These are phyloP conservation scores for Leuctra nigra DNA, from an alignment of 2,888 invertebrate genomes.

Conservation along the genomic window DNA sequence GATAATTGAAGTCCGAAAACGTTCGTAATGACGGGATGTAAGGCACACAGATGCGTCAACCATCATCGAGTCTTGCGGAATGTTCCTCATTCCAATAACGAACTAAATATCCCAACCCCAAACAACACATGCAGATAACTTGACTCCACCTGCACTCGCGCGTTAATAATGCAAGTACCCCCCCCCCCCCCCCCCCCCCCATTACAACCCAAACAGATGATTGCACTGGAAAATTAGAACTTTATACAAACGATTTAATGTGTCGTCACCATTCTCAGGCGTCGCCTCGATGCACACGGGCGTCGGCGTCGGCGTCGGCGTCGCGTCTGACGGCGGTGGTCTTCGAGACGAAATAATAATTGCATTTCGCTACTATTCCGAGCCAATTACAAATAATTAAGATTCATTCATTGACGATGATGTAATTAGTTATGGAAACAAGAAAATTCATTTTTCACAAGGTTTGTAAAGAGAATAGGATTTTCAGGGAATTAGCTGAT, in stretches of 20 bases:
- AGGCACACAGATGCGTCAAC: too few species aligned
- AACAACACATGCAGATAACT: too few species aligned
- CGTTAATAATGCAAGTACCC: neutral
- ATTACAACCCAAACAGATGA: conserved; percentile 17
- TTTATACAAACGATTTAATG: conserved; percentile 21
- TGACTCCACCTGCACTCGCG: too few species aligned
- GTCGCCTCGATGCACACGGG: conserved; percentile 24
- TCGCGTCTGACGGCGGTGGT: neutral
- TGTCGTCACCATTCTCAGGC: conserved; percentile 16
- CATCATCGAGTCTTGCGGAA: too few species aligned
- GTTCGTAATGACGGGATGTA: too few species aligned
- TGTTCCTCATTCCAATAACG: too few species aligned
- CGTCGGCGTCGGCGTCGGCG: conserved; percentile 6
- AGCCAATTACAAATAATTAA: conserved; percentile 30
- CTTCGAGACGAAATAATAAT: conserved; percentile 24
- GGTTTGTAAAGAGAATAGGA: neutral
- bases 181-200: neutral
- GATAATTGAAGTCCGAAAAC: too few species aligned
- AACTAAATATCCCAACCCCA: too few species aligned
- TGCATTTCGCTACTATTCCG: conserved; percentile 28
- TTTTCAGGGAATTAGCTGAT: neutral
- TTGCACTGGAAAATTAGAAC: conserved; percentile 27
- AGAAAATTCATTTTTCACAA: conserved; percentile 25
- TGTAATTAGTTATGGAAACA: conserved; percentile 29
- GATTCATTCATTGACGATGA: conserved; percentile 30